A percentile compares a stretch with the other conserved stretches of the same genome.
phyloP scores from a whole-genome alignment of 1,140 invertebrate species.

The Leguminivora glycinivorella region DNA sequence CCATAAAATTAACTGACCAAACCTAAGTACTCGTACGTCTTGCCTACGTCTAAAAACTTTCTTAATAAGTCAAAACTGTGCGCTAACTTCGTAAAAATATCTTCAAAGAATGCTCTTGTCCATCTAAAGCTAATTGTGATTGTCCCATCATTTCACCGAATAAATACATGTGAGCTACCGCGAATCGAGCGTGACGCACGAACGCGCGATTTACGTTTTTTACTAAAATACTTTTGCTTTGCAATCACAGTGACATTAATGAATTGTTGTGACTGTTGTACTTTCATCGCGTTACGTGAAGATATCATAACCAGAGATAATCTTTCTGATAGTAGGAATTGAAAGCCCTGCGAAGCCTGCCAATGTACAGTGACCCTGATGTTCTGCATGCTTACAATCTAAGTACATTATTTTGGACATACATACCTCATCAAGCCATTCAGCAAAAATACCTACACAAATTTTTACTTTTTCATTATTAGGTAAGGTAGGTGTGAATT shows the following conservation, averaged over 20 bases:
- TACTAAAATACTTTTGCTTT: conserved; percentile 15
- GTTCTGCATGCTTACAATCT: too few species aligned
- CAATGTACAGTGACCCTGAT: not conserved
- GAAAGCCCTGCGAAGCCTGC: not conserved
- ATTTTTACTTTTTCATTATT: too few species aligned
- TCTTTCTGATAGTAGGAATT: not conserved
- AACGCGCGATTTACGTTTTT: not conserved
- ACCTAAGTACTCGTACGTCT: too few species aligned
- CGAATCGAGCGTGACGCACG: not conserved
- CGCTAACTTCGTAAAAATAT: too few species aligned
- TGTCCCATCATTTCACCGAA: conserved; percentile 4
- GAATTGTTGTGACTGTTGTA: conserved; percentile 10
- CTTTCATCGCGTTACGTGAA: not conserved
- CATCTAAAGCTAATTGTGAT: not conserved
- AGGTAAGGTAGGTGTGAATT: too few species aligned
- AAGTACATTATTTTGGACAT: too few species aligned
- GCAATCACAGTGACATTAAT: not conserved
- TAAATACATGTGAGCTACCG: not conserved
- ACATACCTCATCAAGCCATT: too few species aligned
- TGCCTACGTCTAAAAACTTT: too few species aligned
- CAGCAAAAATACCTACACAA: too few species aligned
- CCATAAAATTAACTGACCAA: too few species aligned
- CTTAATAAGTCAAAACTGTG: too few species aligned
- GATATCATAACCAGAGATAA: not conserved
- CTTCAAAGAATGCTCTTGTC: not conserved